Evolutionary conservation across 2,797 vertebrate genomes (phyloP).

Genomic region (Acipenser transmontanus): DNA sequence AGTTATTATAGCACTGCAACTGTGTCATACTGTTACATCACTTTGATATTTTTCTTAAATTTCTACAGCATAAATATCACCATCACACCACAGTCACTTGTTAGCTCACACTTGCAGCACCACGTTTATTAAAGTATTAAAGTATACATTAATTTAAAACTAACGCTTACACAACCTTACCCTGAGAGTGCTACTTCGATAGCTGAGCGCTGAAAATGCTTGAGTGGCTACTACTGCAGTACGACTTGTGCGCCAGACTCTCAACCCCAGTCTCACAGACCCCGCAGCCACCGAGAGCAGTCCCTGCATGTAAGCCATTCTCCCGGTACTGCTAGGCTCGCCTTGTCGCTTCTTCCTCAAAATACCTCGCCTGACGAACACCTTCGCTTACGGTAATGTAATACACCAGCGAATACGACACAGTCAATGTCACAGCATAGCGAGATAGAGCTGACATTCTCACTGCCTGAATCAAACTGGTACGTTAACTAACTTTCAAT

Average conservation of each 20-base stretch:
- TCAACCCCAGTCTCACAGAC: conserved; percentile 30
- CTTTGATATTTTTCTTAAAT: too few relatives aligned
- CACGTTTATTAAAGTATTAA: too few relatives aligned
- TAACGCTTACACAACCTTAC: conserved; percentile 3
- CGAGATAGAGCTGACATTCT: background rate
- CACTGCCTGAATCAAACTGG: background rate
- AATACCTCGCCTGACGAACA: background rate
- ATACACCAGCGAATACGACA: background rate
- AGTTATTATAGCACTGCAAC: too few relatives aligned
- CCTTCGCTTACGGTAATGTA: background rate
- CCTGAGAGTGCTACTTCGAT: conserved; percentile 1
- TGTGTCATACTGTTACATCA: too few relatives aligned
- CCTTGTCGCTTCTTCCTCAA: background rate
- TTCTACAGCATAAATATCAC: too few relatives aligned
- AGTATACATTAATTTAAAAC: background rate
- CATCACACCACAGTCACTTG: too few relatives aligned
- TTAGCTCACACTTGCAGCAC: too few relatives aligned
- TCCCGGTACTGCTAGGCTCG: conserved; percentile 14
- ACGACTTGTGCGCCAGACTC: conserved; percentile 29
- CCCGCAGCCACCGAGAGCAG: conserved; percentile 26
- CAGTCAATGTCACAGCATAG: conserved; percentile 3
- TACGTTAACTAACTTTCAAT: too few relatives aligned
- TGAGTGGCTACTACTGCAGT: conserved; percentile 17
- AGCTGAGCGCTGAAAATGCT: background rate
- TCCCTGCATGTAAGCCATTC: conserved; percentile 36